Base-by-base conservation (phyloP, 2,113 vertebrate species). In the Eulemur rufifrons region DNA sequence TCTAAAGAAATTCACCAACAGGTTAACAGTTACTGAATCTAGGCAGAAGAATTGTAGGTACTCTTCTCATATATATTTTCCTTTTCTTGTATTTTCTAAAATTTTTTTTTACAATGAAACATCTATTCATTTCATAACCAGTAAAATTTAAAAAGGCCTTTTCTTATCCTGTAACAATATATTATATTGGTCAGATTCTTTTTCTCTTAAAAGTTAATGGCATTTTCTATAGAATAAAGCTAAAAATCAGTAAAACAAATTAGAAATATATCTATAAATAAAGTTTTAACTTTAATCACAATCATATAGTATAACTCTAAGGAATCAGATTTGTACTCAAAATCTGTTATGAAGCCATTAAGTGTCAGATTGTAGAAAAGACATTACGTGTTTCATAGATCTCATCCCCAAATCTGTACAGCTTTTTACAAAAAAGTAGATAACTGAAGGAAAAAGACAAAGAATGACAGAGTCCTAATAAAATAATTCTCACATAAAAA, bases 171-270 rank as follows among this genome's bases (percentile, higher is more conserved):
- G 10, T 3, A 95, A 54, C 63, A 93, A 89, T 39, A 92, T n/a
- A 84, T 25, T 45, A 92, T 32, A 84, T 20, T 94, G n/a, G 78
- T 50, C 39, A 89, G 13, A 92, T 39, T 52, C 56, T 23, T 73
- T 95, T 92, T 81, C 52, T 88, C 63, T 89, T 92, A 80, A 92
- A 94, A 92, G 56, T 4, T 59, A 83, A 54, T 42, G 17, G 29
- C 47, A 50, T 74, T 94, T 94, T 93, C 56, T 68, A 3, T 90
- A 32, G 34, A 87, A 81, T 90, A 95, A 87, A 92, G 50, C 59
- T 95, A 84, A 95, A 93, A 89, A 66, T 71, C 27, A 94, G 27
- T 27, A 86, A 95, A 80, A 37, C n/a, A 90, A 93, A 90, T 92
- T 45, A 84, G 52, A 92, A 54, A 81, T 39, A 56, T 27, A 94